Base-by-base conservation (phyloP, 2,113 vertebrate species). In the Istiophorus platypterus region DNA sequence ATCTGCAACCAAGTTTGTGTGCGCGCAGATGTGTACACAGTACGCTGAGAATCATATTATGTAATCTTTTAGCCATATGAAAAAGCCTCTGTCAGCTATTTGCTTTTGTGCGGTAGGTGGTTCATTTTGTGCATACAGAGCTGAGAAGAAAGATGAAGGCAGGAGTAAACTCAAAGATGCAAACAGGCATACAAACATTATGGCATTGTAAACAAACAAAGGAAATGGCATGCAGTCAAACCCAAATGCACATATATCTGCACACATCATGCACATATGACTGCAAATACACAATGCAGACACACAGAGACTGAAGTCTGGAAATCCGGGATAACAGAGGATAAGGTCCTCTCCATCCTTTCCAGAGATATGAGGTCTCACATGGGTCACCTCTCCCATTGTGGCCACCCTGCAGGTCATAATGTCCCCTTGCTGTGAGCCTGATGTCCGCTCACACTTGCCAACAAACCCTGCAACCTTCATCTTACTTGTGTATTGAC, bases 31-130 rank as follows among this genome's bases (percentile, higher is more conserved):
- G 82, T 84, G 74, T 68, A 81, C 70, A 84, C 68, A 84, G 80
- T 24, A 51, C 75, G 56, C 79, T 84, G 79, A 90, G 78, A 86
- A 84, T 85, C 84, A 68, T 58, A 90, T 94, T 93, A 93, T 92
- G 91, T 92, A 93, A 94, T 91, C 77, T 85, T 87, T 85, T 78
- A 80, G 85, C 82, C 81, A 45, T 72, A 82, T 71, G 69, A 88
- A 76, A 94, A 93, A 87, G 77, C 72, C 83, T 82, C 84, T n/a
- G 84, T 93, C 92, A 94, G 93, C 91, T 87, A 61, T 92, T 92
- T 89, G 87, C 88, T 77, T 86, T 90, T 91, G 91, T 89, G 87
- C 79, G 82, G 82, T 82, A 72, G 88, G 72, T 88, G 88, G 81
- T 71, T 92, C 75, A 59, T 78, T 87, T 85, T 72, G 87, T 84